phyloP scores from a whole-genome alignment of 2,797 vertebrate genomes.

The Enteromius afrohamiltoni region DNA sequence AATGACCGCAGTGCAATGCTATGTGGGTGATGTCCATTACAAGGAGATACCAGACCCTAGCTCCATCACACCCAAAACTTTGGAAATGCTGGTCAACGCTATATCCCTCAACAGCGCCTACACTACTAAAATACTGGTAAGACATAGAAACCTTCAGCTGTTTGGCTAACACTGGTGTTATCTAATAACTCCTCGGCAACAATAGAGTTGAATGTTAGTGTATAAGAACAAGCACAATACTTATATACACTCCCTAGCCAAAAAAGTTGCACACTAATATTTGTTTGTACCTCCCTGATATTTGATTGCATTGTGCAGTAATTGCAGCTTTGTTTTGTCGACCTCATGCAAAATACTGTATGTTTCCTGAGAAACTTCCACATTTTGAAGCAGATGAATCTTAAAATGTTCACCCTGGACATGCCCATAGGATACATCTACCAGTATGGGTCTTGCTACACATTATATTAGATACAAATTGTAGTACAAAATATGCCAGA shows the following conservation, averaged over 20 bases:
- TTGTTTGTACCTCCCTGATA: not conserved
- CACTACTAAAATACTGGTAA: slow-evolving; percentile 96
- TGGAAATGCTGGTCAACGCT: slow-evolving; percentile 87
- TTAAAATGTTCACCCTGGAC: not conserved
- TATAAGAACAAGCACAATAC: not conserved
- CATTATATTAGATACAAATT: not conserved
- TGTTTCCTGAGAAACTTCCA: not conserved
- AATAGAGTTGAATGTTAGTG: not conserved
- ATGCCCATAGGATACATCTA: not conserved
- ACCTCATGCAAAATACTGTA: not conserved
- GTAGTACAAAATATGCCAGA: not conserved
- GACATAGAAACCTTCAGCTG: slow-evolving; percentile 50
- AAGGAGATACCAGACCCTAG: slow-evolving; percentile 91
- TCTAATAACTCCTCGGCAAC: not conserved
- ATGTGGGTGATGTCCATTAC: slow-evolving; percentile 87
- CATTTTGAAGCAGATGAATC: not conserved
- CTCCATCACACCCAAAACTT: slow-evolving; percentile 82
- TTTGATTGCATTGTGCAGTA: not conserved
- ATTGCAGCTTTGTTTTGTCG: not conserved
- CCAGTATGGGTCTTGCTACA: not conserved
- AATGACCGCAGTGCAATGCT: slow-evolving; percentile 94
- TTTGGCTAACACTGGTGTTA: not conserved
- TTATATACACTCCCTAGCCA: not conserved
- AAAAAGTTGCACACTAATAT: not conserved
- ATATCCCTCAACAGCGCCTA: slow-evolving; percentile 98